phyloP scores from a whole-genome alignment of 2,797 vertebrate genomes.

The Coregonus ussuriensis region DNA sequence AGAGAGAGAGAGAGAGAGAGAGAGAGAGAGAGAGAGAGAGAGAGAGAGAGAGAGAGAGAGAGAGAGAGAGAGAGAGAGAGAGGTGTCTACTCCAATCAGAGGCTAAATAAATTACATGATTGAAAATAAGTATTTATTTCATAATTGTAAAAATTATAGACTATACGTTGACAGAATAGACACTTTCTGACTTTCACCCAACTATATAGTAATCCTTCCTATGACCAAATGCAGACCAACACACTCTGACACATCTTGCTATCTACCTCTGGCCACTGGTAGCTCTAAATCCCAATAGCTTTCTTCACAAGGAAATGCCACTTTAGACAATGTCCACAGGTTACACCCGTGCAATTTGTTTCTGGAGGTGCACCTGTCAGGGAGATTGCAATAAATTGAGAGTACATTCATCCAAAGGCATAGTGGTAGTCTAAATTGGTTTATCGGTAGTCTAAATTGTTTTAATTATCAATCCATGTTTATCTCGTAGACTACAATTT shows the following conservation, averaged over 20 bases:
- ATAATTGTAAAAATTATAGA: neutral
- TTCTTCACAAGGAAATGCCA: neutral
- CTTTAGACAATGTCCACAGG: too few species aligned
- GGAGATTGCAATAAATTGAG: neutral
- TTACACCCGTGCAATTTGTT: too few species aligned
- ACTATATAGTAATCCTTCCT: neutral
- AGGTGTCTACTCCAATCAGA: neutral
- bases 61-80: neutral
- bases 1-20: too few species aligned
- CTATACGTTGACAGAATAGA: neutral
- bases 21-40: too few species aligned
- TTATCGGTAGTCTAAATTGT: neutral
- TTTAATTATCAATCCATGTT: neutral
- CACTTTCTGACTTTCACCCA: neutral
- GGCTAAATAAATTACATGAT: too few species aligned
- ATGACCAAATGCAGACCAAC: neutral
- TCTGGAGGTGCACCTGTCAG: neutral
- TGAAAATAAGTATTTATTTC: neutral
- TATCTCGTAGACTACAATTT: neutral
- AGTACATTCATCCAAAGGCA: neutral
- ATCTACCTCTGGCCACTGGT: neutral
- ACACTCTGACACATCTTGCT: neutral
- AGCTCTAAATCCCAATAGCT: too few species aligned
- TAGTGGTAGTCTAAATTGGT: neutral
- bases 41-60: too few species aligned